Base-by-base conservation (phyloP, 37 sponge, comb jelly and placozoan genomes). In the Haliclona indistincta region DNA sequence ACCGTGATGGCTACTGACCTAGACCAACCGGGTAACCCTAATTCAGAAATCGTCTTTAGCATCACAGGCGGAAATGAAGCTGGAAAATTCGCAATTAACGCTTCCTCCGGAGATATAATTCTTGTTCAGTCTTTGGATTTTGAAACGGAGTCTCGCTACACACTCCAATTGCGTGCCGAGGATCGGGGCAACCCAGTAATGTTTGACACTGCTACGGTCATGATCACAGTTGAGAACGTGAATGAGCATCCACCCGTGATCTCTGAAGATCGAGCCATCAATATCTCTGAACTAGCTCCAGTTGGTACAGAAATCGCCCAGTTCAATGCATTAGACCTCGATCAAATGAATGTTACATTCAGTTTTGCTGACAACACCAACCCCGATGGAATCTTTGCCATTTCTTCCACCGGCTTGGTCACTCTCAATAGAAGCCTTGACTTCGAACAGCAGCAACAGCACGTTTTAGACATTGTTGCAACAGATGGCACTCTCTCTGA, bases 241-340 rank as follows among this genome's bases (percentile, higher is more conserved):
- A 87, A 87, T 45, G 93, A 92, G 43, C 47, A 85, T 68, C 61
- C 70, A 19, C 94, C 90, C 19, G n/a, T 83, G 13, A 74, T 72
- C 26, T 43, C 62, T 3, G 70, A 79, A 2, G 61, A 76, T 30
- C 56, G 30, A 20, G 64, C 68, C 2, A 70, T 86, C 2, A 63
- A 68, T 35, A 47, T 90, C 5, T 77, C 74, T 13, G 95, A 94
- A 61, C 4, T 6, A 10, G 34, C 81, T 15, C 55, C 84, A 22
- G 30, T 43, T 22, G 62, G 62, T n/a, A 45, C 73, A 3, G 28
- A 15, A 0, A 37, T 90, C 8, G 63, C 78, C 23, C 32, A 58
- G 17, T 84, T 84, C 70, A 63, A 53, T 1, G 80, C 79, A 0
- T 23, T 22, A 5, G 89, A 85, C 22, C 43, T 64, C 43, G 91